Conservation (phyloP, 1,140 invertebrate genomes). For the Anadara kagoshimensis region DNA sequence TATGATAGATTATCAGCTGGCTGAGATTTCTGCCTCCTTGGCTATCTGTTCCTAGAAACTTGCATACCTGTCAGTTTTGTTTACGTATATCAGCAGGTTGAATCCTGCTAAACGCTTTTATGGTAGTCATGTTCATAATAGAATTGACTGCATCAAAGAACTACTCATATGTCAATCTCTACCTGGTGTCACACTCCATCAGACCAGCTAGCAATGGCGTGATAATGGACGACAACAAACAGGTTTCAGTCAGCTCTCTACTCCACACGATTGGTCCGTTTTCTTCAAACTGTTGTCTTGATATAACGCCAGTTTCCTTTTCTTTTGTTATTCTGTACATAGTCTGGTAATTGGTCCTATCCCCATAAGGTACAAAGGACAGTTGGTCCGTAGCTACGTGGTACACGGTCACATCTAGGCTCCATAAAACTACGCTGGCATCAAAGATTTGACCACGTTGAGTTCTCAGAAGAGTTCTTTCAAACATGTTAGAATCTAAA, state of each 20-base stretch:
- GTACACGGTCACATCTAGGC: conserved; percentile 96
- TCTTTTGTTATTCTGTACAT: conserved; percentile 82
- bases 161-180: conserved; percentile 44
- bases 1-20: conserved; percentile 70
- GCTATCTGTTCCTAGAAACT: conserved; percentile 86
- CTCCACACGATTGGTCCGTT: conserved; percentile 96
- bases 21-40: conserved; percentile 88
- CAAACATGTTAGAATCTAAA: conserved; percentile 95
- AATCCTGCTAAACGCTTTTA: conserved; percentile 45
- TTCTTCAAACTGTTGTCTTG: conserved; percentile 91
- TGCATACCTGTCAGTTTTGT: conserved; percentile 67
- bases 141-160: conserved; percentile 46
- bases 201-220: conserved; percentile 92
- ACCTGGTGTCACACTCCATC: conserved; percentile 71
- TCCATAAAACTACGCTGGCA: conserved; percentile 96
- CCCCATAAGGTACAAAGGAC: conserved; percentile 94
- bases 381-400: conserved; percentile 96
- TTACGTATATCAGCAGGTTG: conserved; percentile 48
- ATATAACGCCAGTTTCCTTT: conserved; percentile 95
- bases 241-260: conserved; percentile 88
- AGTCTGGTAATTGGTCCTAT: conserved; percentile 92
- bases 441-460: conserved; percentile 85
- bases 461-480: conserved; percentile 86
- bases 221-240: conserved; percentile 90
- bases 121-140: conserved; percentile 35